Base-by-base conservation (phyloP, 2,888 invertebrate species). In the Nipponacmea schrenckii region DNA sequence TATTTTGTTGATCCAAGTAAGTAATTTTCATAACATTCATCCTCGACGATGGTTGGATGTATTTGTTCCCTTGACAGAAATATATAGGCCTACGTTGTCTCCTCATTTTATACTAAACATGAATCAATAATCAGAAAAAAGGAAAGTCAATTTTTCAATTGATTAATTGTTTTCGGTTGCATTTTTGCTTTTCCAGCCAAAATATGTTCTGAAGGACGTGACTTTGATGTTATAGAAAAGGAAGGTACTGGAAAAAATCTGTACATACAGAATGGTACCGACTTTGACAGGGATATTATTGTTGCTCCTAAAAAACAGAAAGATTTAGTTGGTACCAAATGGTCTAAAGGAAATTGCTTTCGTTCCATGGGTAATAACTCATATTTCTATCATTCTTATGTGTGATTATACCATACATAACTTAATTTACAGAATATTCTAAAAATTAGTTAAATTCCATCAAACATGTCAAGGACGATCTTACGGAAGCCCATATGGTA, bases 331-430 rank as follows among this genome's bases (percentile, higher is more conserved):
- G 63, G 62, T 8, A 85, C 85, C 10, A 71, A 75, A 24, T 89
- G 88, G 88, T 82, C 78, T 0, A 75, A 82, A 68, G 87, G 87
- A 15, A 77, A 81, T 56, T 89, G 89, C 74, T 87, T 88, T 74
- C 56, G 70, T 24, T 75, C 83, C 1, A 89, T 89, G 89, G 89
- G 88, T 87, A 68, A 65, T 76, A 67, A n/a, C 2, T 56, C n/a
- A 48, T 3, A 20, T 26, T 48, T 14, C 31, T 39, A 4, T 65
- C n/a, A 50, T 68, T 15, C 17, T 24, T 66, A 15, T 66, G 17
- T n/a, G 45, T 5, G 31, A 3, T 31, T 39, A 5, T 39, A 39
- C 39, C 39, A 8, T 39, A 39, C 10, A 39, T 5, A 39, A 39
- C 39, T 10, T 8, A 39, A 39, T 39, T 10, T 39, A n/a, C n/a